Evolutionary conservation across 2,888 invertebrate genomes (phyloP).

Genomic region (Apotomis capreana): DNA sequence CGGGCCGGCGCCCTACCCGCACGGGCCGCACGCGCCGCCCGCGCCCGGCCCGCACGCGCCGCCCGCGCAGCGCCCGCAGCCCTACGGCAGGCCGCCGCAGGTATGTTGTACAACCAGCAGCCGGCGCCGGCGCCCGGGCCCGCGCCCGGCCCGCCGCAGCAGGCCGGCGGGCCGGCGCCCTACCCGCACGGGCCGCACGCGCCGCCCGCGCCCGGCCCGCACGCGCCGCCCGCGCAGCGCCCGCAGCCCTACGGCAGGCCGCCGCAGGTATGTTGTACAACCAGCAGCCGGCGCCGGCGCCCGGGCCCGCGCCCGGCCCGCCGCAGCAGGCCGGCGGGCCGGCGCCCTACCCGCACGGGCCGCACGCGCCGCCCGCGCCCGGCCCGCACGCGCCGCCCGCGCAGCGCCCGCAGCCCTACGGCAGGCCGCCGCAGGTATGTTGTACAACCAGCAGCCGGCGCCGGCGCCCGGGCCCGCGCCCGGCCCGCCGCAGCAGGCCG

Average conservation of each 20-base stretch:
- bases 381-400: constrained; percentile 79
- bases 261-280: constrained; percentile 73
- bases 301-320: constrained; percentile 68
- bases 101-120: constrained; percentile 48
- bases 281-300: too few relatives aligned
- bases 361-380: too few relatives aligned
- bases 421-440: constrained; percentile 83
- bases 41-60: constrained; percentile 75
- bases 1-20: constrained; percentile 85
- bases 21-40: constrained; percentile 56
- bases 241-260: constrained; percentile 84
- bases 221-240: constrained; percentile 84
- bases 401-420: constrained; percentile 83
- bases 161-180: constrained; percentile 84
- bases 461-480: constrained; percentile 62
- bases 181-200: constrained; percentile 65
- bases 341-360: constrained; percentile 82
- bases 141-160: constrained; percentile 83
- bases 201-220: too few relatives aligned
- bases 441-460: too few relatives aligned
- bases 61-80: constrained; percentile 84
- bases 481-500: constrained; percentile 84
- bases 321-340: constrained; percentile 85
- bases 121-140: constrained; percentile 50
- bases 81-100: constrained; percentile 86